Evolutionary conservation across 1,140 invertebrate genomes (phyloP).

Genomic region (Teleogryllus occipitalis): DNA sequence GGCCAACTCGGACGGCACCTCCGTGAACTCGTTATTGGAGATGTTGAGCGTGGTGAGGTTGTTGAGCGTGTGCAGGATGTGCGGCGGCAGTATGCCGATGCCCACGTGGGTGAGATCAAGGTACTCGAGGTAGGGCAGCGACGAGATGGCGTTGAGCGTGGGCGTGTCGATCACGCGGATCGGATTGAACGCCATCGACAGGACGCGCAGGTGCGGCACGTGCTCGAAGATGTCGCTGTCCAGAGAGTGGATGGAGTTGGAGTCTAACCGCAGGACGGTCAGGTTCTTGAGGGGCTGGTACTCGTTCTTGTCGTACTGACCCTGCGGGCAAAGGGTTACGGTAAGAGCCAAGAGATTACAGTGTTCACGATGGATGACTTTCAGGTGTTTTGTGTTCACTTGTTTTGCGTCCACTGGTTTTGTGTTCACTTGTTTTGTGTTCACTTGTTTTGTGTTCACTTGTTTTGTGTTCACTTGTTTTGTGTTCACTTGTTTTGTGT

Average conservation of each 20-base stretch:
- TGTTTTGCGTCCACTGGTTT: no score
- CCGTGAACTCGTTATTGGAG: constrained; percentile 54
- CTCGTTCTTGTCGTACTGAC: constrained; percentile 43
- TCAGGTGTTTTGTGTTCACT: no score
- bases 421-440: no score
- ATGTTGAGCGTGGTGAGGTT: constrained; percentile 55
- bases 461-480: no score
- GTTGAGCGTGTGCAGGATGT: constrained; percentile 54
- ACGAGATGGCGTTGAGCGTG: constrained; percentile 52
- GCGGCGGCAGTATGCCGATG: constrained; percentile 48
- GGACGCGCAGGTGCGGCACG: constrained; percentile 47
- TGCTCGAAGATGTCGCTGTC: constrained; percentile 65
- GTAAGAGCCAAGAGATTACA: no score
- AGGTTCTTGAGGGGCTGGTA: constrained; percentile 54
- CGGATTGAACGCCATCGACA: constrained; percentile 59
- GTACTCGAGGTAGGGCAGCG: constrained; percentile 53
- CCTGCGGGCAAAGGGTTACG: constrained; percentile 35
- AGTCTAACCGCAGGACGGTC: constrained; percentile 49
- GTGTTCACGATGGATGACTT: no score
- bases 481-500: no score
- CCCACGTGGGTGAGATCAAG: constrained; percentile 58
- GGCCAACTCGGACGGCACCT: constrained; percentile 49
- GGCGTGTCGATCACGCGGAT: constrained; percentile 49
- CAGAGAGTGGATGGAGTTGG: constrained; percentile 56
- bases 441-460: no score